Percentiles rank a stretch among this genome's conserved stretches.
These are phyloP conservation scores for Listronotus oregonensis DNA, from an alignment of 1,140 invertebrate species.

Conservation along the genomic window DNA sequence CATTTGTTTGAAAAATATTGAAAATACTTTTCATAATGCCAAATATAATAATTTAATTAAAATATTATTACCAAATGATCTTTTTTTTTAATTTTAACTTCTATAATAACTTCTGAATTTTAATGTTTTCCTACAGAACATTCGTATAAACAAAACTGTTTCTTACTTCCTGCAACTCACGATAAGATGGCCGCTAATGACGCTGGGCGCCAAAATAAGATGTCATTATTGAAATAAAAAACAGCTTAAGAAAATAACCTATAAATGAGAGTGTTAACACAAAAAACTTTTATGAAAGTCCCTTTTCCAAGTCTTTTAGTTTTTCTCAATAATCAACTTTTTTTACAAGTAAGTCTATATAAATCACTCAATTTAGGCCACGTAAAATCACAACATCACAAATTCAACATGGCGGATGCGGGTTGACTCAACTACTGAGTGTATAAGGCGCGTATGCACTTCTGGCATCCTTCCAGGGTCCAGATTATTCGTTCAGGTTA, in stretches of 20 bases:
- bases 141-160: slow-evolving; percentile 8
- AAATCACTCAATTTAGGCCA: slow-evolving; percentile 7
- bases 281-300: not conserved
- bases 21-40: too few species aligned
- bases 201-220: slow-evolving; percentile 19
- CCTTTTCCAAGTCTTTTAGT: not conserved
- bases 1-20: slow-evolving; percentile 9
- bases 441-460: slow-evolving; percentile 9
- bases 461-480: slow-evolving; percentile 26
- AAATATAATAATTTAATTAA: too few species aligned
- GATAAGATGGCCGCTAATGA: slow-evolving; percentile 22
- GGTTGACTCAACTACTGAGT: slow-evolving; percentile 16
- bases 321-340: not conserved
- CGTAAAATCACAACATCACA: slow-evolving; percentile 10
- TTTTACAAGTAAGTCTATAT: not conserved
- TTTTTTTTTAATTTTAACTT: too few species aligned
- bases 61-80: too few species aligned
- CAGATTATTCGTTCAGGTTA: slow-evolving; percentile 1
- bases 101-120: too few species aligned
- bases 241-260: not conserved
- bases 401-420: slow-evolving; percentile 26
- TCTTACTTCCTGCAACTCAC: slow-evolving; percentile 23
- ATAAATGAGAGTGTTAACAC: not conserved
- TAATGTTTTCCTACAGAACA: too few species aligned
- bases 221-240: not conserved